Evolutionary conservation across 2,888 invertebrate species (phyloP).

Genomic region (Keiferia lycopersicella): DNA sequence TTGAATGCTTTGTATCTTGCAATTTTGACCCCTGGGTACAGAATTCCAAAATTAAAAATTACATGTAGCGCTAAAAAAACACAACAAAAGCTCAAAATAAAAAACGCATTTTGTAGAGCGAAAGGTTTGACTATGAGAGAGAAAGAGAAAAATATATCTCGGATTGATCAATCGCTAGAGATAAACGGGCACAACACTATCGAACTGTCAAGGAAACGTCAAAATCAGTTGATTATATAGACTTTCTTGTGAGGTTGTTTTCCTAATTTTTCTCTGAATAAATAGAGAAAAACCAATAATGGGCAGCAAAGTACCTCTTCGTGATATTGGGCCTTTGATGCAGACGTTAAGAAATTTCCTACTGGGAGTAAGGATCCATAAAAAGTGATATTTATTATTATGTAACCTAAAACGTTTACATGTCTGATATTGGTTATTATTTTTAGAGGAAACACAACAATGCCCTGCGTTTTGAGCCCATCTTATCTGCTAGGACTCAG

Average conservation of each 20-base stretch:
- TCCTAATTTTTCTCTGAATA: slow-evolving; percentile 3
- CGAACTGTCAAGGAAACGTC: slow-evolving; percentile 23
- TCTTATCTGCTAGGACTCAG: slow-evolving; percentile 87
- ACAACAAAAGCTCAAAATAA: no score
- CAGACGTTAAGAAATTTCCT: slow-evolving; percentile 84
- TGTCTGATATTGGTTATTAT: slow-evolving; percentile 33
- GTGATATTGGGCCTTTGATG: slow-evolving; percentile 84
- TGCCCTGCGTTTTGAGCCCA: slow-evolving; percentile 85
- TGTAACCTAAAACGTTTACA: slow-evolving; percentile 45
- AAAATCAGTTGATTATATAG: slow-evolving; percentile 33
- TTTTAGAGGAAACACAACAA: slow-evolving; percentile 82
- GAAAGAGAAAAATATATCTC: not conserved
- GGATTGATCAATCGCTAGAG: not conserved
- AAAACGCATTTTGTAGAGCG: not conserved
- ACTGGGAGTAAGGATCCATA: slow-evolving; percentile 80
- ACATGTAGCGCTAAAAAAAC: no score
- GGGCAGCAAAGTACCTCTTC: slow-evolving; percentile 72
- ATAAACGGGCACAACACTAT: not conserved
- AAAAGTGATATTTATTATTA: slow-evolving; percentile 44
- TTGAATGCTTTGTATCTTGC: no score
- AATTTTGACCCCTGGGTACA: no score
- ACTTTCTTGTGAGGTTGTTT: slow-evolving; percentile 15
- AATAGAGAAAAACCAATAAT: slow-evolving; percentile 43
- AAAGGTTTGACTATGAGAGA: no score
- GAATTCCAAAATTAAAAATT: no score